Evolutionary conservation across 2,113 vertebrate genomes (phyloP), one percentile per base, ranked within the genome.

Genomic region (Gobius niger): DNA sequence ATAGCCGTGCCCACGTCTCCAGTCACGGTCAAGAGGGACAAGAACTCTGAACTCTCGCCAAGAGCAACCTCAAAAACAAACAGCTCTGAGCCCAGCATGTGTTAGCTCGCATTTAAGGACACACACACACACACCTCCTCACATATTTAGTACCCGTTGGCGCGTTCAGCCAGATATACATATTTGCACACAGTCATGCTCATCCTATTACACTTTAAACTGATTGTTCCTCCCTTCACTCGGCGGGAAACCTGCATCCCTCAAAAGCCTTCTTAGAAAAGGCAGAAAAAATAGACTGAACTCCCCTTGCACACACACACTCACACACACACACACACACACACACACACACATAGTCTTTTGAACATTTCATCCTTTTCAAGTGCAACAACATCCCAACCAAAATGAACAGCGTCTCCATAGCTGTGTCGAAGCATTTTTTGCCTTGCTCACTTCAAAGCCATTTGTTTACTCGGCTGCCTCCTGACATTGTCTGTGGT

Each of bases 401-500:
- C 82, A 85, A 90, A 90, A 87, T 76, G 87, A 90, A 86, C 86
- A 82, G 85, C 82, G 77, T 85, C 89, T 85, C 80, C 76, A 77
- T 82, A 67, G 80, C 81, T 77, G 68, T 81, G 84, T 84, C 77
- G 70, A 76, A 80, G 80, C 68, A 10, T 86, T 84, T 76, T 73
- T 57, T 62, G 52, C 46, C 83, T 82, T 75, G 73, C 88, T 88
- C 87, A 87, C 88, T 88, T 91, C 89, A 90, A 89, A 89, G 90
- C 85, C 82, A 85, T 89, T 91, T 91, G 90, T 91, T 91, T 91
- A 88, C 84, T 85, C 88, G 86, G 79, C 89, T 83, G 87, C 82
- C 89, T 88, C 85, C 89, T 88, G 89, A 90, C 89, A 90, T 88
- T 89, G 88, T 90, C 87, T 90, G 85, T 85, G 87, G 88, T 91